Base-by-base conservation (phyloP, 2,113 vertebrate genomes). In the Ophthalmolycus amberensis region DNA sequence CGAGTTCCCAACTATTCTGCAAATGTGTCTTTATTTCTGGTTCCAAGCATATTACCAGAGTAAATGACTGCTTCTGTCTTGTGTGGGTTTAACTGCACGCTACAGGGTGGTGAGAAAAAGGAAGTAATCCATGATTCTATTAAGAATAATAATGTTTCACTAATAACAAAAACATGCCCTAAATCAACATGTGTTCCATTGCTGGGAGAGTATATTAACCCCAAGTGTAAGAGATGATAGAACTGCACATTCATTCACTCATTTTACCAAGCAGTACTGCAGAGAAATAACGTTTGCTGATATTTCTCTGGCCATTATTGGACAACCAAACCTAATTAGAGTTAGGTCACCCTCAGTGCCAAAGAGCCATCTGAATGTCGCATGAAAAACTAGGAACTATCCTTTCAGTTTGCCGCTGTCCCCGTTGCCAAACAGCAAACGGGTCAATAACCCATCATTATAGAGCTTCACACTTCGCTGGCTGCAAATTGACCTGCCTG, bases 371-470 rank as follows among this genome's bases (percentile, higher is more conserved):
- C 79, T 88, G 69, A 87, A 91, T 90, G 84, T 72, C 71, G 56
- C 80, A 76, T 62, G 79, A 77, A 88, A 92, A 89, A 93, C 92
- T 90, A 94, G 94, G 93, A 95, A 91, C 87, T 90, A 83, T 91
- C 87, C 80, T 91, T 85, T 84, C 85, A 84, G 66, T 90, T 93
- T 86, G 82, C 87, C 87, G 87, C 92, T 91, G 91, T 94, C 92
- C 94, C 92, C 83, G 37, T 93, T 91, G 90, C 91, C 95, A 95
- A 95, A 95, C 91, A 93, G 92, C 91, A 93, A 93, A 93, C 94
- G 95, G 96, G 96, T 97, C 97, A 97, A 97, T 97, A 96, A 97
- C 95, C 95, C 95, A 96, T 97, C 96, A 96, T 96, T 97, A 96
- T 93, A 96, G 94, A 86, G 92, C 94, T 95, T 96, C 96, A 97